Base-by-base conservation (phyloP, 2,888 invertebrate genomes). In the Ypsolopha sequella region DNA sequence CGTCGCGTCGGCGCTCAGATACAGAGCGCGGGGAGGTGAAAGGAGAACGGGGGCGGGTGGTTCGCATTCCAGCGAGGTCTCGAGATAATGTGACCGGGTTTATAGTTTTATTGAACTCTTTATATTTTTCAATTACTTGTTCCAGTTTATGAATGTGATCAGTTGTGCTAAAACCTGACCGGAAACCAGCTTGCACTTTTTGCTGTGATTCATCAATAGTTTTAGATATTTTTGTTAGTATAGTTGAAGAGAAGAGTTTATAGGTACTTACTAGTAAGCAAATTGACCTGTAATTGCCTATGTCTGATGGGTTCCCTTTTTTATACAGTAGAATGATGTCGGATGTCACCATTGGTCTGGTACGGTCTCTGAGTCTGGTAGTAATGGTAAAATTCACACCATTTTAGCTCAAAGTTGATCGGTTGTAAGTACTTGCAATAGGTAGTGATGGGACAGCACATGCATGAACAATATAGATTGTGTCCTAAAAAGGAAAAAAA, bases 131-230 rank as follows among this genome's bases (percentile, higher is more conserved):
- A 1, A 56, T 53, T 36, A 56, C 34, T 33, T 48, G 50, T n/a
- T 53, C 48, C 7, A 56, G 9, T 2, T 51, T 54, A 24, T 56
- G 54, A 7, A 53, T 54, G 48, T 54, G 56, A 6, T 54, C 54
- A 7, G 52, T 45, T 6, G 56, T 54, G 14, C 53, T 53, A 11
- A 48, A 53, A 8, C 50, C 38, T n/a, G 50, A 50, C 24, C 55
- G 13, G 41, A 55, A 55, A 6, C 53, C 51, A 7, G 53, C 55
- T 34, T 51, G 51, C 14, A 41, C 47, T 33, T 10, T 39, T 3
- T 43, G 52, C 36, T 52, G 52, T 3, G 36, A 7, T 13, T 24
- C 13, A 6, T 52, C 48, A 9, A 52, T 34, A 1, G 6, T 38
- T 7, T 8, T 4, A 35, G 45, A 49, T 11, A 52, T 49, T 51